phyloP scores from a whole-genome alignment of 2,797 vertebrate species.

The Peromyscus aztecus region DNA sequence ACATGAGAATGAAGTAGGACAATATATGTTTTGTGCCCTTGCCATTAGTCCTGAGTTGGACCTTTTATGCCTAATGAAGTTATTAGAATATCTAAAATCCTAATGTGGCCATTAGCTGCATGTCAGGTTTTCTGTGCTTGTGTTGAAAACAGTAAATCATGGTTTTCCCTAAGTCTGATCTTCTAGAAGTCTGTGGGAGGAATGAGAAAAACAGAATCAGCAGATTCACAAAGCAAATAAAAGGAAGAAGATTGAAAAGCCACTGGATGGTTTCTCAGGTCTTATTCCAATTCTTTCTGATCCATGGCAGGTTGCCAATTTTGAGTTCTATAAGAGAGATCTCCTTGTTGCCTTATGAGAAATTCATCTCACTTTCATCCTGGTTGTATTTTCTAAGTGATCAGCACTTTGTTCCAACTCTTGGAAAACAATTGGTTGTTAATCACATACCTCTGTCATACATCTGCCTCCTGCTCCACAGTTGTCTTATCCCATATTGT shows the following conservation, averaged over 20 bases:
- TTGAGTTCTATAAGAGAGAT: background rate
- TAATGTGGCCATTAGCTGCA: background rate
- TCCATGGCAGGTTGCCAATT: background rate
- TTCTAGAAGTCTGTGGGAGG: background rate
- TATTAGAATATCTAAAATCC: background rate
- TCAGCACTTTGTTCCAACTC: background rate
- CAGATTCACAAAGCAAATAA: background rate
- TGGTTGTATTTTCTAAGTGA: conserved; percentile 54
- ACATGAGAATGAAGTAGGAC: background rate
- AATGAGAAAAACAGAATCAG: conserved; percentile 5
- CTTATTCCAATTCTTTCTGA: background rate
- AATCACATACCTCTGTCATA: background rate
- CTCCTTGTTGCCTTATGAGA: background rate
- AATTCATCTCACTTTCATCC: background rate
- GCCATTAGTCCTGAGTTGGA: background rate
- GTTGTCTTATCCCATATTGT: background rate
- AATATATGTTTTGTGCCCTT: background rate
- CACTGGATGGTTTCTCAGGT: background rate
- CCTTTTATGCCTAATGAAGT: background rate
- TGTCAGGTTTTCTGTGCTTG: background rate
- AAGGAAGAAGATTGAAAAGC: background rate
- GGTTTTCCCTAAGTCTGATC: background rate
- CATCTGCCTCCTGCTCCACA: background rate
- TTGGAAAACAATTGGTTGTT: background rate
- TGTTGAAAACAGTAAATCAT: background rate